Percentiles rank a stretch among this genome's conserved stretches.
Evolutionary conservation across 2,113 vertebrate genomes (phyloP).

Genomic region (Bothrops jararaca): DNA sequence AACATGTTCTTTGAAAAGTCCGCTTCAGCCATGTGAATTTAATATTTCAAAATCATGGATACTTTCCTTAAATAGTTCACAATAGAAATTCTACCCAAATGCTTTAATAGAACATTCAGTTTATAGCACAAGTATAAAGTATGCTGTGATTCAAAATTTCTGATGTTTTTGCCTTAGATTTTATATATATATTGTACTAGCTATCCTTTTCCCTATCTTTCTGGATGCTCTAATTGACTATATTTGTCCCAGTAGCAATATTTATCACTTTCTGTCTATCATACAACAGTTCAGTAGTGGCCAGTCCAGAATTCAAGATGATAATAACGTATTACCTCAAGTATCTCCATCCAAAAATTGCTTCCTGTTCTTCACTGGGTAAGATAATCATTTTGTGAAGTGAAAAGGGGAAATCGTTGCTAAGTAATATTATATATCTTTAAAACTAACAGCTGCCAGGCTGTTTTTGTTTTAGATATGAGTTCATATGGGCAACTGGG

Average conservation of each 20-base stretch:
- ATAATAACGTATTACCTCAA: not conserved
- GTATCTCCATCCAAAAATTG: not conserved
- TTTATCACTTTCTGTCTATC: not conserved
- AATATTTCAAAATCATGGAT: constrained; percentile 31
- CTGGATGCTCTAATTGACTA: not conserved
- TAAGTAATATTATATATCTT: not conserved
- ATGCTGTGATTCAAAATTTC: not conserved
- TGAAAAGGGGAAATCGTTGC: not conserved
- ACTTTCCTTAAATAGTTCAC: not conserved
- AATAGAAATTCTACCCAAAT: not conserved
- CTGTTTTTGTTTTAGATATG: not conserved
- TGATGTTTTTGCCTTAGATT: not conserved
- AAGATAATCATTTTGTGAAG: not conserved
- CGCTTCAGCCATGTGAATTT: constrained; percentile 6
- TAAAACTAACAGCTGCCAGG: not conserved
- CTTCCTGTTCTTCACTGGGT: not conserved
- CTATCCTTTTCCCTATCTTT: not conserved
- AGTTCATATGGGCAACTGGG: not conserved
- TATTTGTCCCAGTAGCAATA: not conserved
- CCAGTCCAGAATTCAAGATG: not conserved
- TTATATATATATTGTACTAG: not conserved
- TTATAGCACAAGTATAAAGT: not conserved
- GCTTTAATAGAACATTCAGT: not conserved
- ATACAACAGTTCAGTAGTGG: not conserved
- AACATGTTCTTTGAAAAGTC: not conserved